phyloP scores from a whole-genome alignment of 2,113 vertebrate genomes.

The Scalopus aquaticus region DNA sequence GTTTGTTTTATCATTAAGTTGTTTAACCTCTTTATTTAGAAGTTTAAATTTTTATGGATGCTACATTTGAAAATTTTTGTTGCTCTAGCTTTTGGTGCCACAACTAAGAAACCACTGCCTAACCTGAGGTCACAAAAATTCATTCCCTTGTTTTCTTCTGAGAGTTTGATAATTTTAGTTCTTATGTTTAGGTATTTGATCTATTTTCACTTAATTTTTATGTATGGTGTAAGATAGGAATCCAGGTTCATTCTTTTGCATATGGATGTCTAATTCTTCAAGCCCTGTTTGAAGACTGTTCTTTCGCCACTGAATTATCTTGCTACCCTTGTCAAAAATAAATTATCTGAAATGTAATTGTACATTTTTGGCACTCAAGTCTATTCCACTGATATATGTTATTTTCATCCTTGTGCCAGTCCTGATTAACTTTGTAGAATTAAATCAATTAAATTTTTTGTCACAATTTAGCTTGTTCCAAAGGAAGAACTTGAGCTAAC shows the following conservation, averaged over 20 bases:
- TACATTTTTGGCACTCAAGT: neutral
- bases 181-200: neutral
- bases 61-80: neutral
- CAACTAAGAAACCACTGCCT: neutral
- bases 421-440: neutral
- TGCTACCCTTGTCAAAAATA: neutral
- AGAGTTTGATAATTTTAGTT: neutral
- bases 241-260: neutral
- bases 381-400: neutral
- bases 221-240: neutral
- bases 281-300: neutral
- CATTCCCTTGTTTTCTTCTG: neutral
- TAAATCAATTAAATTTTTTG: neutral
- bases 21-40: neutral
- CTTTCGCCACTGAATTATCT: neutral
- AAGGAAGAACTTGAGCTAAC: neutral
- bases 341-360: too few relatives aligned
- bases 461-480: neutral
- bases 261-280: neutral
- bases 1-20: too few relatives aligned
- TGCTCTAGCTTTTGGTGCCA: neutral
- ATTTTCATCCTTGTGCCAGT: neutral
- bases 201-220: neutral
- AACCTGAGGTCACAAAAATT: neutral
- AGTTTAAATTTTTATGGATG: neutral